phyloP scores from a whole-genome alignment of 2,888 invertebrate species.

The Tetanocera ferruginea region DNA sequence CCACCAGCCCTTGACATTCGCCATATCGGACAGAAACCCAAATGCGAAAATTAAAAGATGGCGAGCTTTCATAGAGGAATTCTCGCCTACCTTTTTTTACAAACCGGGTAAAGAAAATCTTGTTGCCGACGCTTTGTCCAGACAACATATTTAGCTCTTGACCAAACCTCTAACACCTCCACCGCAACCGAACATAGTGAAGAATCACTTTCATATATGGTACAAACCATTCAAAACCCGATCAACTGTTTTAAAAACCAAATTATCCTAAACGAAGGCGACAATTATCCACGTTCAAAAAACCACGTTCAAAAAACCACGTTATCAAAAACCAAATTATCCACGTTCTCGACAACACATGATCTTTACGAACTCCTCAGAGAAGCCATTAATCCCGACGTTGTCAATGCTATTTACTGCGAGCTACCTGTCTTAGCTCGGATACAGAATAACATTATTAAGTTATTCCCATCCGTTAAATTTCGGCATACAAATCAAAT shows the following conservation, averaged over 20 bases:
- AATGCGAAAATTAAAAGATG: slow-evolving; percentile 28
- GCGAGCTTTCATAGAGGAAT: slow-evolving; percentile 20
- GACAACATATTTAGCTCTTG: slow-evolving; percentile 8
- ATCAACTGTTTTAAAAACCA: slow-evolving; percentile 51
- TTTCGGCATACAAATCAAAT: slow-evolving; percentile 39
- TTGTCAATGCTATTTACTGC: slow-evolving; percentile 39
- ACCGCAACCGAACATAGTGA: background rate
- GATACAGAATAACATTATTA: slow-evolving; percentile 38
- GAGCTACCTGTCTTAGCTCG: slow-evolving; percentile 34
- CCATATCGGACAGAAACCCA: slow-evolving; percentile 15
- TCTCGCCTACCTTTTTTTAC: slow-evolving; percentile 26
- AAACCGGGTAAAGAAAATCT: slow-evolving; percentile 30
- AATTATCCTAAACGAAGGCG: slow-evolving; percentile 43
- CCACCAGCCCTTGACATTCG: slow-evolving; percentile 30
- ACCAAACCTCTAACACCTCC: background rate
- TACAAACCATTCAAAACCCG: slow-evolving; percentile 45
- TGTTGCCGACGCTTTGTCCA: slow-evolving; percentile 31
- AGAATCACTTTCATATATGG: background rate
- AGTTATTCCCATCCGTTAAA: slow-evolving; percentile 34
- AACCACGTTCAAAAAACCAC: no score
- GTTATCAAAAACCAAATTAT: background rate
- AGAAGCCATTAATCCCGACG: slow-evolving; percentile 28
- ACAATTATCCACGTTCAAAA: no score
- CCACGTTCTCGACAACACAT: background rate
- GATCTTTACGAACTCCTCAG: slow-evolving; percentile 21